phyloP scores from a whole-genome alignment of 2,888 invertebrate species.

The Hyppa rectilinea region DNA sequence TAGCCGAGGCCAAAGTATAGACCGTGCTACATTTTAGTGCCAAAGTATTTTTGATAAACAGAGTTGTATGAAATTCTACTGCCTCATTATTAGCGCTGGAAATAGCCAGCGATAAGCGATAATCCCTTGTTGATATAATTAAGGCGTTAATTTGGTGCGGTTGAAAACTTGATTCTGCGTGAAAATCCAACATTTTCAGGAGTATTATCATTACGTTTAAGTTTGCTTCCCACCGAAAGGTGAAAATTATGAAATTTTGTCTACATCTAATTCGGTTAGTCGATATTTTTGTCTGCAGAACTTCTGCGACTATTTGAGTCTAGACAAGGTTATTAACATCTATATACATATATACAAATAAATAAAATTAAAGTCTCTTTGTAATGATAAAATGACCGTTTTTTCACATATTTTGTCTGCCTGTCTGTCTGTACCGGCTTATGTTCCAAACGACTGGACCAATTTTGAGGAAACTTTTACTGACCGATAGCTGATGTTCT shows the following conservation, averaged over 20 bases:
- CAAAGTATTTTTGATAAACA: slow-evolving; percentile 46
- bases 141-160: not conserved
- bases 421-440: no score
- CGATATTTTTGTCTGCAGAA: slow-evolving; percentile 7
- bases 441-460: no score
- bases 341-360: no score
- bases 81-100: slow-evolving; percentile 23
- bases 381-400: no score
- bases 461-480: no score
- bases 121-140: slow-evolving; percentile 18
- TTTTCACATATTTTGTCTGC: no score
- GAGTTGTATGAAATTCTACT: slow-evolving; percentile 8
- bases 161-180: not conserved
- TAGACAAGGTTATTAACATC: slow-evolving; percentile 2
- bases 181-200: not conserved
- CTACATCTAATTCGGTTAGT: not conserved
- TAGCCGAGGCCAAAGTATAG: slow-evolving; percentile 28
- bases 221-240: not conserved
- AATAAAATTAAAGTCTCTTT: no score
- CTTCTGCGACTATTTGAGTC: not conserved
- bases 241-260: not conserved
- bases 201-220: not conserved
- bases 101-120: slow-evolving; percentile 25
- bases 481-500: no score
- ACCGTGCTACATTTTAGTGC: slow-evolving; percentile 28